Evolutionary conservation across 37 sponge, comb jelly and placozoan species (phyloP).

Genomic region (Amphimedon queenslandica): DNA sequence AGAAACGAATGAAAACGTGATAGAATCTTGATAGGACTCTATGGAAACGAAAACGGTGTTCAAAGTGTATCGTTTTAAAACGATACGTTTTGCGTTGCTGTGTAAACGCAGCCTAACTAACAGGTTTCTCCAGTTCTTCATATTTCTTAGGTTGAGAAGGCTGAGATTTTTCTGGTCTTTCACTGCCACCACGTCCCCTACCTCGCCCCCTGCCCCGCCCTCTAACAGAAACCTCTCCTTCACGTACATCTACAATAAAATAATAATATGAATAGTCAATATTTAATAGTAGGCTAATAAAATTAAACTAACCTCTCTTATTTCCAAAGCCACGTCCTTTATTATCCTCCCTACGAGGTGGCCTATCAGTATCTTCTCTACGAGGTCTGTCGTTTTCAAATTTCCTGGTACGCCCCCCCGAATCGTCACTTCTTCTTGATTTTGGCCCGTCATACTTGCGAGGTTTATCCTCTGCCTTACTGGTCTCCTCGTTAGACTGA

Average conservation of each 20-base stretch:
- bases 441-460: background rate
- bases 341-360: background rate
- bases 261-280: too few relatives aligned
- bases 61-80: too few relatives aligned
- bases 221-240: background rate
- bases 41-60: too few relatives aligned
- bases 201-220: slow-evolving; percentile 4
- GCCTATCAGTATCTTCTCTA: background rate
- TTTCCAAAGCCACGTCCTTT: background rate
- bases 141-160: background rate
- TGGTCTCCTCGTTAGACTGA: background rate
- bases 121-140: background rate
- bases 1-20: too few relatives aligned
- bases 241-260: background rate
- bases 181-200: background rate
- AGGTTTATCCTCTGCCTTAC: background rate
- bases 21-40: too few relatives aligned
- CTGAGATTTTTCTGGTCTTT: background rate
- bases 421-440: background rate
- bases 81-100: background rate
- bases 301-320: background rate
- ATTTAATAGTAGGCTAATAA: too few relatives aligned
- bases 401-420: background rate
- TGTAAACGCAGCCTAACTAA: background rate
- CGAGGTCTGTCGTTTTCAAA: background rate